phyloP scores from a whole-genome alignment of 2,113 vertebrate species.

The Pelecanus crispus region DNA sequence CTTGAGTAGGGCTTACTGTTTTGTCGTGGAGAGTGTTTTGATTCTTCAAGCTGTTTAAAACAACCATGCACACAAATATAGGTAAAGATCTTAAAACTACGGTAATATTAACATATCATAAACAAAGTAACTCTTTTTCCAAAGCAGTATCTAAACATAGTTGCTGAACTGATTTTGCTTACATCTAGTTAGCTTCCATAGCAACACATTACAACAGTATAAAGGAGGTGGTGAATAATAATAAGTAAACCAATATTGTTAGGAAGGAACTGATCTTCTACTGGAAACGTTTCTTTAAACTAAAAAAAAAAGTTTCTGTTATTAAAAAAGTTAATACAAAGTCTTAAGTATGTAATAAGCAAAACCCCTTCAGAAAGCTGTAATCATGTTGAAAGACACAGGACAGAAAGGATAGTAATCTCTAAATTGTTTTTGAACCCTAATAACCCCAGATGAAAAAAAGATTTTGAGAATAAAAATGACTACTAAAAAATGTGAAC shows the following conservation, averaged over 20 bases:
- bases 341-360: not conserved
- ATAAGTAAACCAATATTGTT: not conserved
- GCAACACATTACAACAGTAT: not conserved
- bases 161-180: not conserved
- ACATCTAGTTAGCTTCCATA: not conserved
- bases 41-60: slow-evolving; percentile 2
- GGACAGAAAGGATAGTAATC: not conserved
- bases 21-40: not conserved
- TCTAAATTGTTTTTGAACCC: not conserved
- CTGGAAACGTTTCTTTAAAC: not conserved
- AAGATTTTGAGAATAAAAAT: not conserved
- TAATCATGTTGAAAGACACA: not conserved
- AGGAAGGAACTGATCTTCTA: not conserved
- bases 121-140: not conserved
- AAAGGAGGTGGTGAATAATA: not conserved
- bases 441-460: not conserved
- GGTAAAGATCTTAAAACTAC: not conserved
- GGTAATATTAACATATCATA: not conserved
- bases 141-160: not conserved
- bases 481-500: not conserved
- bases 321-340: not conserved
- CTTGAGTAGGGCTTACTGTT: not conserved
- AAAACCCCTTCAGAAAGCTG: not conserved
- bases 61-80: not conserved
- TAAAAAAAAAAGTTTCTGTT: not conserved